Conservation (phyloP, 2,113 vertebrate species). For the Myotis brandtii region DNA sequence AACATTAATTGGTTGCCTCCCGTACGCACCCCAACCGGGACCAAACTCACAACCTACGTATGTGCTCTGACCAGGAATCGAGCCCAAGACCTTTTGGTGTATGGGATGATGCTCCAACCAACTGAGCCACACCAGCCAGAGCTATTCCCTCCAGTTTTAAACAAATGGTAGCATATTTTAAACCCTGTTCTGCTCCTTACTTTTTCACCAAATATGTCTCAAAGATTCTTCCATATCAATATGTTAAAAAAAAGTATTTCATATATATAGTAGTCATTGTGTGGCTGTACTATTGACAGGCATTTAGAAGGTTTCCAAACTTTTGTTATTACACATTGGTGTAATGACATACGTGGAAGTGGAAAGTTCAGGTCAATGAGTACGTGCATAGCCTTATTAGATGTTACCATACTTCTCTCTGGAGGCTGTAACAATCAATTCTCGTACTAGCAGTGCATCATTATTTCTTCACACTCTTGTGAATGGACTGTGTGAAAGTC, state of each 20-base stretch:
- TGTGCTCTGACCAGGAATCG: background rate
- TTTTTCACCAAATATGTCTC: background rate
- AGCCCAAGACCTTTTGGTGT: background rate
- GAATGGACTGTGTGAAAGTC: background rate
- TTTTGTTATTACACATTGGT: background rate
- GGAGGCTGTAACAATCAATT: background rate
- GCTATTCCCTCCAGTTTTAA: background rate
- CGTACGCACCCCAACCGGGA: background rate
- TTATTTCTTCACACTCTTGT: background rate
- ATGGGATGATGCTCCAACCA: no score
- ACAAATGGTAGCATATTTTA: background rate
- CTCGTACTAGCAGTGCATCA: background rate
- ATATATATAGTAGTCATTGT: background rate
- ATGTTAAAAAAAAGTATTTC: background rate
- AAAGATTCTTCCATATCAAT: background rate
- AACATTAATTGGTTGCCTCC: background rate
- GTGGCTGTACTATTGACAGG: background rate
- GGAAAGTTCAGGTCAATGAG: background rate
- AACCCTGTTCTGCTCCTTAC: background rate
- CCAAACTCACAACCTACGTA: background rate
- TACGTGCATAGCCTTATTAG: background rate
- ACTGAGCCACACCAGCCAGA: background rate
- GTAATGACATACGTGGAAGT: background rate
- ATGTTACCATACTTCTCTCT: background rate
- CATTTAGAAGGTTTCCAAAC: background rate